These are phyloP conservation scores for Dolichopus griseipennis DNA, from an alignment of 2,888 invertebrate species.

Conservation along the genomic window DNA sequence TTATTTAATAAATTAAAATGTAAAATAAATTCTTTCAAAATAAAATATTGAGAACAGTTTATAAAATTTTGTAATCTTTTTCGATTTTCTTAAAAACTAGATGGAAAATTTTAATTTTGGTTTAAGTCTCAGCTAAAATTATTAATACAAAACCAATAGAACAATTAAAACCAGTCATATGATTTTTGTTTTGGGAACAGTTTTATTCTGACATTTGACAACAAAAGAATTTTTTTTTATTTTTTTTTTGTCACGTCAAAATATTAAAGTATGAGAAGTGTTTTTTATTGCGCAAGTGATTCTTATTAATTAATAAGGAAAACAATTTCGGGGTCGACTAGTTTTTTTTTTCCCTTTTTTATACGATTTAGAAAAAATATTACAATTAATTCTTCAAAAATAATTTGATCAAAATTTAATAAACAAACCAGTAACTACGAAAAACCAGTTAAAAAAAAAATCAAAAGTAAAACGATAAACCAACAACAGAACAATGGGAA, in stretches of 20 bases:
- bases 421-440: neutral
- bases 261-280: neutral
- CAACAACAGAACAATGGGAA: slow-evolving; percentile 16
- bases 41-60: too few relatives aligned
- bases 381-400: neutral
- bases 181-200: neutral
- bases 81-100: too few relatives aligned
- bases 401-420: neutral
- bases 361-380: neutral
- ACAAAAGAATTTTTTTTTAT: neutral
- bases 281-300: slow-evolving; percentile 2
- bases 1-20: too few relatives aligned
- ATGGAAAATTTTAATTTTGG: too few relatives aligned
- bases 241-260: neutral
- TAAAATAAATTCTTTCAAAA: too few relatives aligned
- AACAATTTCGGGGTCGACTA: neutral
- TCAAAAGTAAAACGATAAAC: slow-evolving; percentile 16
- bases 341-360: neutral
- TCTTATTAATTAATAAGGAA: neutral
- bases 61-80: too few relatives aligned
- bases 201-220: neutral
- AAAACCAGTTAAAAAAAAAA: slow-evolving; percentile 22
- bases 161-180: neutral
- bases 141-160: too few relatives aligned
- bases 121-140: too few relatives aligned